Evolutionary conservation across 2,797 vertebrate genomes (phyloP), one percentile per base, ranked within the genome.

Genomic region (Ceryle rudis): DNA sequence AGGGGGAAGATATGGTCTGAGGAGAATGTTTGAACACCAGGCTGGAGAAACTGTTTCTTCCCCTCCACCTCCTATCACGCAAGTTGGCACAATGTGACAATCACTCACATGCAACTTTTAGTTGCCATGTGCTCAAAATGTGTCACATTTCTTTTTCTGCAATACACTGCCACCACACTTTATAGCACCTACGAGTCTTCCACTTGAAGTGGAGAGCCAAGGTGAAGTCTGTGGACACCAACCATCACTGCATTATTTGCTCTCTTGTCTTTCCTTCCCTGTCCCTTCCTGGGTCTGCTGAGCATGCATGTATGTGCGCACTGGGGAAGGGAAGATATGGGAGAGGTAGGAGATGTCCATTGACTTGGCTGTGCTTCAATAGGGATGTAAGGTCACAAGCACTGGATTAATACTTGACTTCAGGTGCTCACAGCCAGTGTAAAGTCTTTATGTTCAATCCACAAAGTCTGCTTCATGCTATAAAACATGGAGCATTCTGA

Each of bases 241-340:
- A 31, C 1, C 2, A 42, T 35, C 9, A 19, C 70, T 52, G 17
- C 19, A 3, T 29, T 71, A 51, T 77, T 64, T 49, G 35, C 18
- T 71, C 25, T 93, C 25, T 22, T 41, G 9, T 26, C 16, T 42
- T 16, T 69, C 44, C 25, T 29, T 17, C 65, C 42, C 26, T 26
- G 14, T 33, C 42, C 13, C 11, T 83, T 52, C 4, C 1, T 26
- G 29, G 9, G 3, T 75, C 51, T 55, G 37, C 39, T 73, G 49
- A 44, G 33, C 6, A 6, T 21, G 10, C 2, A 0, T 18, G 51
- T 46, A 35, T 2, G 6, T 1, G 3, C 39, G 20, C 11, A 42
- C 3, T 13, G 35, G 10, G 7, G 10, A 14, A 61, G 18, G n/a
- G 22, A 69, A 58, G 31, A 54, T 33, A 28, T 17, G 17, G 12